These are phyloP conservation scores for Sebastes iracundus DNA, from an alignment of 2,797 vertebrate genomes.

Conservation along the genomic window DNA sequence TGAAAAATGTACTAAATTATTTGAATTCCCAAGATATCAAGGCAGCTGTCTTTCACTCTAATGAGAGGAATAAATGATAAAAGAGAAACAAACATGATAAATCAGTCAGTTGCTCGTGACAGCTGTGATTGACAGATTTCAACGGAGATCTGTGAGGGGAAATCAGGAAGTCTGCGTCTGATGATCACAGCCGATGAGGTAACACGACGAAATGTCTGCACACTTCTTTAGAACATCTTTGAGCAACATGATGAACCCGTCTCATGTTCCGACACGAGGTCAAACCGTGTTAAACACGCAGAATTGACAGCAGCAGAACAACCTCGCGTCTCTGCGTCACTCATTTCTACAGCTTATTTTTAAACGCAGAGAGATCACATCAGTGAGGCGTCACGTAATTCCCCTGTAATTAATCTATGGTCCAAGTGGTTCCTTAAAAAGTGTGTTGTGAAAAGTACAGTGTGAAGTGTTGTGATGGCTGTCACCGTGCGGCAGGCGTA, in stretches of 20 bases:
- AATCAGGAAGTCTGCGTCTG: slow-evolving; percentile 40
- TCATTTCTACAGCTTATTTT: slow-evolving; percentile 38
- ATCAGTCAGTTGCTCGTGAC: slow-evolving; percentile 30
- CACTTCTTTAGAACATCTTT: slow-evolving; percentile 21
- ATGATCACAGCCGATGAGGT: slow-evolving; percentile 36
- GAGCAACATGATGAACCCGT: slow-evolving; percentile 41
- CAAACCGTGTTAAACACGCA: slow-evolving; percentile 47
- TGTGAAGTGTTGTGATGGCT: slow-evolving; percentile 71
- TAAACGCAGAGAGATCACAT: slow-evolving; percentile 26
- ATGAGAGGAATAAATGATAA: not conserved
- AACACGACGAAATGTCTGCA: slow-evolving; percentile 33
- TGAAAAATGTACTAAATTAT: not conserved
- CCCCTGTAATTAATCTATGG: slow-evolving; percentile 55
- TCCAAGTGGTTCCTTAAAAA: slow-evolving; percentile 30
- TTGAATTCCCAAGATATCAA: not conserved
- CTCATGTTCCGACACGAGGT: slow-evolving; percentile 47
- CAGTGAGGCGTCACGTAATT: slow-evolving; percentile 46
- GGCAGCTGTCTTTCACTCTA: not conserved
- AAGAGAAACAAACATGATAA: slow-evolving; percentile 1
- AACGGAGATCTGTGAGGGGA: slow-evolving; percentile 7
- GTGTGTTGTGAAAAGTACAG: slow-evolving; percentile 56
- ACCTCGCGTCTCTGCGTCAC: not conserved
- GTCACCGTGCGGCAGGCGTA: slow-evolving; percentile 26
- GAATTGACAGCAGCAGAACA: slow-evolving; percentile 1
- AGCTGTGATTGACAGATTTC: slow-evolving; percentile 68